Conservation (phyloP, 2,113 vertebrate species). For the Perca flavescens region DNA sequence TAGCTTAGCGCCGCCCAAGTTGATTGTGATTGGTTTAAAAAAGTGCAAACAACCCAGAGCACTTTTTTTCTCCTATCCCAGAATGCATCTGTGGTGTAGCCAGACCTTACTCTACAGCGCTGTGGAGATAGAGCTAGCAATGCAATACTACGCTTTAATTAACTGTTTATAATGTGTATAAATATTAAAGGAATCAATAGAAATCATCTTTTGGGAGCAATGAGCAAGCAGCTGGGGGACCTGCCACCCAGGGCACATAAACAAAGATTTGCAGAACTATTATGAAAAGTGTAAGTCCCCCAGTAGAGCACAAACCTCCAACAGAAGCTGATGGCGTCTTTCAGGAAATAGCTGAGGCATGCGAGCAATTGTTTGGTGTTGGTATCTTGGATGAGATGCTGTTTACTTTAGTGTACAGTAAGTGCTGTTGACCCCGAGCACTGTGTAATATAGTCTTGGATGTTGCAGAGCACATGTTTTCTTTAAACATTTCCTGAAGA, state of each 20-base stretch:
- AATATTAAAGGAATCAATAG: not conserved
- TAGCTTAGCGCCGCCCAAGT: no score
- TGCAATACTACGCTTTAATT: not conserved
- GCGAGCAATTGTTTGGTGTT: constrained; percentile 10
- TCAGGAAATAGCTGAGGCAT: not conserved
- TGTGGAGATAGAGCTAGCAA: no score
- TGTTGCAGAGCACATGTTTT: constrained; percentile 22
- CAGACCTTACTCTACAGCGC: no score
- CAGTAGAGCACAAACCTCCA: not conserved
- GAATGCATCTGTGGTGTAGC: no score
- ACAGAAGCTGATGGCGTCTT: not conserved
- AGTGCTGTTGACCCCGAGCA: not conserved
- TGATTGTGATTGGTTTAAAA: no score
- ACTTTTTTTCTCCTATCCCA: no score
- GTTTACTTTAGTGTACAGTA: constrained; percentile 27
- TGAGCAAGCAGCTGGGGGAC: not conserved
- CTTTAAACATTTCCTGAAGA: constrained; percentile 33
- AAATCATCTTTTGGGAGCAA: not conserved
- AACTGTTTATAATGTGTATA: not conserved
- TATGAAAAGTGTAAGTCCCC: not conserved
- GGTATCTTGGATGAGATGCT: constrained; percentile 18
- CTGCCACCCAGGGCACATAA: not conserved
- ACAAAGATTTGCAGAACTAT: not conserved
- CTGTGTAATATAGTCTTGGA: constrained; percentile 2
- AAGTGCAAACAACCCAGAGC: no score